phyloP scores from a whole-genome alignment of 2,797 vertebrate species.

The Taeniopygia guttata region DNA sequence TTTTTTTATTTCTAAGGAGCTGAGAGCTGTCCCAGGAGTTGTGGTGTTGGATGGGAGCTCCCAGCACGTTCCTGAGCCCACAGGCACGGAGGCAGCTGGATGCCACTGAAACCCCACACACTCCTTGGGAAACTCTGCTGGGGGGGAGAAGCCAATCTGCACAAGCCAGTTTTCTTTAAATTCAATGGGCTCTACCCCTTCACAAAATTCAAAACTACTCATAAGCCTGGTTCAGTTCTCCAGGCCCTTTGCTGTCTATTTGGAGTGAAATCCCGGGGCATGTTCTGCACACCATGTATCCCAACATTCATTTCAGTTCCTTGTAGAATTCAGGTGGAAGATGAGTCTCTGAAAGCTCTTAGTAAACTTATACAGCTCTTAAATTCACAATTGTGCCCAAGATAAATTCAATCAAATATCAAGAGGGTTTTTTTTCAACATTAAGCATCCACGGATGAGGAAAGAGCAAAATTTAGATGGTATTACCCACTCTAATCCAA shows the following conservation, averaged over 20 bases:
- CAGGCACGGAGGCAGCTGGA: not conserved
- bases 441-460: not conserved
- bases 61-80: accelerated
- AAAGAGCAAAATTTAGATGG: not conserved
- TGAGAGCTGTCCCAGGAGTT: not conserved
- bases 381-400: not conserved
- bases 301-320: not conserved
- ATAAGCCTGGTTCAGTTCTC: not conserved
- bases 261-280: not conserved
- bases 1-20: not conserved
- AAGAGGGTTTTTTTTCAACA: not conserved
- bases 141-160: not conserved
- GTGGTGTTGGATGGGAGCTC: accelerated
- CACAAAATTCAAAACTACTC: not conserved
- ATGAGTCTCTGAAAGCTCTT: not conserved
- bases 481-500: not conserved
- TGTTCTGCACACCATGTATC: not conserved
- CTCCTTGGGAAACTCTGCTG: not conserved
- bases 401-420: not conserved
- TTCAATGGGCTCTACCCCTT: not conserved
- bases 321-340: not conserved
- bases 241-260: not conserved
- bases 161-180: not conserved
- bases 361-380: not conserved
- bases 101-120: not conserved